Conservation (phyloP, 2,888 invertebrate genomes). For the Dasysyrphus tricinctus region DNA sequence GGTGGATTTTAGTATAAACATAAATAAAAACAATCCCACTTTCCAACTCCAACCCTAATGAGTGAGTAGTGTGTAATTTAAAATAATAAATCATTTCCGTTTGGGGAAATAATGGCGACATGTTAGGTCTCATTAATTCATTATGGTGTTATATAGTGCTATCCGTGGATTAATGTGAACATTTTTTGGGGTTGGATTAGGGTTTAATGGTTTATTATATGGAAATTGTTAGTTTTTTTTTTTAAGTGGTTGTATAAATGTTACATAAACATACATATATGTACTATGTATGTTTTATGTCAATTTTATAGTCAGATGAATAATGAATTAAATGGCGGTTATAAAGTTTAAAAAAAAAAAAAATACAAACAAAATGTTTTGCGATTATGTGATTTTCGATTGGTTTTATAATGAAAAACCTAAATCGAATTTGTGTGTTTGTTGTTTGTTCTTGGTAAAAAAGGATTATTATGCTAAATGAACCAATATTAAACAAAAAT, state of each 20-base stretch:
- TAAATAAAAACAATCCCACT: background rate
- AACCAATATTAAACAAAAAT: background rate
- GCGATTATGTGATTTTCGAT: constrained; percentile 31
- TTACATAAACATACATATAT: constrained; percentile 25
- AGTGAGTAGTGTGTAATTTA: constrained; percentile 50
- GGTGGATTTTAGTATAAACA: background rate
- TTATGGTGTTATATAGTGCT: constrained; percentile 62
- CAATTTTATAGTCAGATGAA: constrained; percentile 41
- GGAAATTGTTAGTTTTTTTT: constrained; percentile 44
- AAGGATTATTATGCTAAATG: background rate
- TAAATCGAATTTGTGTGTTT: background rate
- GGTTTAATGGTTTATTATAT: constrained; percentile 63
- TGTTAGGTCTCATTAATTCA: constrained; percentile 76
- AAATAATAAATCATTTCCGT: constrained; percentile 72
- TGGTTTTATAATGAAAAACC: background rate
- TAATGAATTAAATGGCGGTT: constrained; percentile 46
- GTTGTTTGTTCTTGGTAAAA: background rate
- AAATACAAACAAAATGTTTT: background rate
- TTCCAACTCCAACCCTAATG: constrained; percentile 5
- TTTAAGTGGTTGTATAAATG: constrained; percentile 50
- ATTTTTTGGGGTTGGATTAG: constrained; percentile 58
- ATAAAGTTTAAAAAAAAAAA: constrained; percentile 11
- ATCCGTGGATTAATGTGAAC: constrained; percentile 61
- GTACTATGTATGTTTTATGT: constrained; percentile 26
- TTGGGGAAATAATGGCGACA: constrained; percentile 71